Evolutionary conservation across 2,888 invertebrate species (phyloP).

Genomic region (Mayetiola destructor): DNA sequence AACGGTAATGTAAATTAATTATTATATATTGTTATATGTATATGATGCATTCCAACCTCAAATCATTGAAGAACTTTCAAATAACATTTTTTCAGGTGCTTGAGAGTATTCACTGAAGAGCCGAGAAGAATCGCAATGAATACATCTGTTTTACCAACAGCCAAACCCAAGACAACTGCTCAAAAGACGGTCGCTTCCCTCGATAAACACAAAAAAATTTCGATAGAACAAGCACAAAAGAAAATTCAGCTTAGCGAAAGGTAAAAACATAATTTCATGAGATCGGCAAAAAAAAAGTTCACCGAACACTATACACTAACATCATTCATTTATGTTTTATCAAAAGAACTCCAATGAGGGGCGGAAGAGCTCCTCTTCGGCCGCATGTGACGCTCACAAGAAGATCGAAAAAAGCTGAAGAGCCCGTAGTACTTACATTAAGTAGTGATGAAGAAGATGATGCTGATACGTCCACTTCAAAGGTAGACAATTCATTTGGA

Average conservation of each 20-base stretch:
- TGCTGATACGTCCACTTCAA: neutral
- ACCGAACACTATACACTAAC: too few species aligned
- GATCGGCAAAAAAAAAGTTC: too few species aligned
- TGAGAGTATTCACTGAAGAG: conserved; percentile 53
- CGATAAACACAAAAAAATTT: conserved; percentile 14
- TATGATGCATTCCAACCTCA: too few species aligned
- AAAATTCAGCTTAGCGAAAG: conserved; percentile 15
- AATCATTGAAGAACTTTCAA: too few species aligned
- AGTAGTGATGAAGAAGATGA: conserved; percentile 54
- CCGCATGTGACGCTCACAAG: conserved; percentile 28
- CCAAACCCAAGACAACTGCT: neutral
- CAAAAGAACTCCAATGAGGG: neutral
- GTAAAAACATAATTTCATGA: too few species aligned
- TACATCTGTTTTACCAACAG: neutral
- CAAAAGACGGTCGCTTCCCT: neutral
- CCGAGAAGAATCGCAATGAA: conserved; percentile 39
- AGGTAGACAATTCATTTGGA: neutral
- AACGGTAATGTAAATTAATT: conserved; percentile 37
- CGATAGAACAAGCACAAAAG: conserved; percentile 15
- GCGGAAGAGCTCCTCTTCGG: conserved; percentile 15
- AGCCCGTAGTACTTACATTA: conserved; percentile 52
- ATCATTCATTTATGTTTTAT: too few species aligned
- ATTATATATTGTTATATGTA: too few species aligned
- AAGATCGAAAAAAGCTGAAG: conserved; percentile 38
- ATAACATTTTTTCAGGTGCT: conserved; percentile 38